Evolutionary conservation across 1,140 invertebrate species (phyloP).

Genomic region (Drosophila nannoptera): DNA sequence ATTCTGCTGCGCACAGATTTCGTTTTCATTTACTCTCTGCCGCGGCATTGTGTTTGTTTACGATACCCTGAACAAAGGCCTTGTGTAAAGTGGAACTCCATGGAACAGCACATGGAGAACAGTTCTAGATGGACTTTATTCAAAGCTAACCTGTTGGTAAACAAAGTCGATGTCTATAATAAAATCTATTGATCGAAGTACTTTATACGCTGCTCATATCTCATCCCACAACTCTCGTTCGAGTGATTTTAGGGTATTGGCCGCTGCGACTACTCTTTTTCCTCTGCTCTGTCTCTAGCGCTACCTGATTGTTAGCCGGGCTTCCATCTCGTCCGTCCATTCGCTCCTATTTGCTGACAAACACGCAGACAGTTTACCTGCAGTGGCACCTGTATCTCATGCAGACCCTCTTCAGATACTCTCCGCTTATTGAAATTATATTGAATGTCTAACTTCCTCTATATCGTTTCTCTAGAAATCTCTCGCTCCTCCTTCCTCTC

Average conservation of each 20-base stretch:
- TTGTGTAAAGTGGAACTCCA: background rate
- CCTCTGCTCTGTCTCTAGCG: background rate
- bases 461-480: no score
- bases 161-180: no score
- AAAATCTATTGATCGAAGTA: no score
- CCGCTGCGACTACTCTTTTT: background rate
- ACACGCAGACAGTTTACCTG: background rate
- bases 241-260: background rate
- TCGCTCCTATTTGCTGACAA: slow-evolving; percentile 5
- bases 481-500: background rate
- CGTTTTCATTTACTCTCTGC: slow-evolving; percentile 32
- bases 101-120: no score
- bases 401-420: no score
- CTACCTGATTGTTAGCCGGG: slow-evolving; percentile 28
- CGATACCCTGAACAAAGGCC: background rate
- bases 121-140: no score
- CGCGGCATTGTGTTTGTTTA: slow-evolving; percentile 22
- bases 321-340: background rate
- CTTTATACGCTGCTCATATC: background rate
- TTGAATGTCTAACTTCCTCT: no score
- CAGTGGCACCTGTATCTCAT: background rate
- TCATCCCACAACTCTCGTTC: background rate
- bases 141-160: no score
- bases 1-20: slow-evolving; percentile 28
- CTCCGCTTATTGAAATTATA: no score